These are phyloP conservation scores for Jaculus jaculus DNA, from an alignment of 2,113 vertebrate species.

Conservation along the genomic window DNA sequence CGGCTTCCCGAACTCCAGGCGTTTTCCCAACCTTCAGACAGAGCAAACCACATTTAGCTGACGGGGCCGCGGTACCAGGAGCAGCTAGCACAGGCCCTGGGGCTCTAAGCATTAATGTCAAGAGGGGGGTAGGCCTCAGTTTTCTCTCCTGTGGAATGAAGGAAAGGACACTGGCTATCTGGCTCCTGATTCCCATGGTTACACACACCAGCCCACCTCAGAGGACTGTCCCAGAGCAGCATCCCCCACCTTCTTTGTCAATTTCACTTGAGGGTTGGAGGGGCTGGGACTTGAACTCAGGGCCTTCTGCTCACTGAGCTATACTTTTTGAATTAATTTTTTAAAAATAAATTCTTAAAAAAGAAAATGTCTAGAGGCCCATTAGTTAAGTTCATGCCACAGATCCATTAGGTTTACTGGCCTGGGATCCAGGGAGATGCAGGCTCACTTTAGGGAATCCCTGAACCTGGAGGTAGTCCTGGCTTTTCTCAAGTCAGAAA, in stretches of 20 bases:
- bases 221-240: background rate
- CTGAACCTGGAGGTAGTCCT: background rate
- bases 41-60: slow-evolving; percentile 63
- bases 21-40: slow-evolving; percentile 90
- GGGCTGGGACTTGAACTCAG: background rate
- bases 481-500: background rate
- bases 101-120: background rate
- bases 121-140: slow-evolving; percentile 3
- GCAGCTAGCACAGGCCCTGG: background rate
- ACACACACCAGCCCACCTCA: background rate
- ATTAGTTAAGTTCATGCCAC: background rate
- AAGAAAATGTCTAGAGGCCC: background rate
- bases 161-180: slow-evolving; percentile 53
- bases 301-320: background rate
- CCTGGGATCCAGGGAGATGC: background rate
- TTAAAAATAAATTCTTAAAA: background rate
- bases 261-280: background rate
- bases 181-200: background rate
- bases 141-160: slow-evolving; percentile 64
- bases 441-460: background rate
- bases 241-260: background rate
- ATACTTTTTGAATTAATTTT: background rate
- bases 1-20: slow-evolving; percentile 91
- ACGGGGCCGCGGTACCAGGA: background rate
- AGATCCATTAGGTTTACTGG: too few relatives aligned